These are phyloP conservation scores for Himalopsyche phryganea DNA, from an alignment of 1,140 invertebrate genomes.

Conservation along the genomic window DNA sequence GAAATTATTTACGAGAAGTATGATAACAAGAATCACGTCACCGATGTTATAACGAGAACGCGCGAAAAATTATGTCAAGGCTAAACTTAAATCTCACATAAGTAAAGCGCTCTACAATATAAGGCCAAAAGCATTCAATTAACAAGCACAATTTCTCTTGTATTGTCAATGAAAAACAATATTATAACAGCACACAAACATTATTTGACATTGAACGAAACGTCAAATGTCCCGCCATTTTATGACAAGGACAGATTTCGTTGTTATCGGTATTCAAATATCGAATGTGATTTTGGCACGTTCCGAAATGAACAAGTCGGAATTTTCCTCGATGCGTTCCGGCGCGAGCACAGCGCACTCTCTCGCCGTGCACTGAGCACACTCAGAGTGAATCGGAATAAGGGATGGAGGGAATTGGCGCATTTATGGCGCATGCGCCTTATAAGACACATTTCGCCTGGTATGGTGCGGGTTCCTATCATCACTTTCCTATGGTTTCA, in stretches of 20 bases:
- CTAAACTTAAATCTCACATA: conserved; percentile 11
- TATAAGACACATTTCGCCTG: conserved; percentile 1
- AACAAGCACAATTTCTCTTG: too few species aligned
- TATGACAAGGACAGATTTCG: background rate
- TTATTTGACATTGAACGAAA: background rate
- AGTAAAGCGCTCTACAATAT: background rate
- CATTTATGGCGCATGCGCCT: conserved; percentile 16
- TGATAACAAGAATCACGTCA: background rate
- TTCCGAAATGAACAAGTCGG: background rate
- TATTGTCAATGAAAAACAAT: too few species aligned
- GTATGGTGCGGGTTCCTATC: background rate
- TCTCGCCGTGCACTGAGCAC: conserved; percentile 8
- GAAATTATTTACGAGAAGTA: too few species aligned
- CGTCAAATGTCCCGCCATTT: background rate
- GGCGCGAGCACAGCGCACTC: conserved; percentile 18
- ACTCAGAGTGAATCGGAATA: conserved; percentile 6
- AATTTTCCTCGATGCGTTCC: background rate
- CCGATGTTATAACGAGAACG: background rate
- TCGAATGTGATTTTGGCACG: conserved; percentile 4
- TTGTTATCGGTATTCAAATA: background rate
- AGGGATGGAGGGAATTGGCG: conserved; percentile 24
- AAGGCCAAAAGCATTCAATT: too few species aligned
- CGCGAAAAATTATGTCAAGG: conserved; percentile 23
- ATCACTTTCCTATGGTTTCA: too few species aligned
- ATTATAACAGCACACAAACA: too few species aligned